phyloP scores from a whole-genome alignment of 2,113 vertebrate genomes.

The Edolisoma coerulescens region DNA sequence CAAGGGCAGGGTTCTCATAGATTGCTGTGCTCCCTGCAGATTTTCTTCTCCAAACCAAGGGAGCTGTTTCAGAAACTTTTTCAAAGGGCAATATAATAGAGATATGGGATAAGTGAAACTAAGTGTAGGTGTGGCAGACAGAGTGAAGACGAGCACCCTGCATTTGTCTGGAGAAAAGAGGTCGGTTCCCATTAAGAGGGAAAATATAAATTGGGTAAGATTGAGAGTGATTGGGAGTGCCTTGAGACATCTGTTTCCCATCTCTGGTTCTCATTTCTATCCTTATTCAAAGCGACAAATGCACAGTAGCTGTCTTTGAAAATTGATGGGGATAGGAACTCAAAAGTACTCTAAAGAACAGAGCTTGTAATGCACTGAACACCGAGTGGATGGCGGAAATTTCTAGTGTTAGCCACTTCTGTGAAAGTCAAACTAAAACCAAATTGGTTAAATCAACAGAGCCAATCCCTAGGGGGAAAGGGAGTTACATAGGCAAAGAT shows the following conservation, averaged over 20 bases:
- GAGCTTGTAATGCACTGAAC: conserved; percentile 8
- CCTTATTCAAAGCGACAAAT: conserved; percentile 64
- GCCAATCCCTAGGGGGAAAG: not conserved
- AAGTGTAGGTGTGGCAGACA: not conserved
- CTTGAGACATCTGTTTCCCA: conserved; percentile 63
- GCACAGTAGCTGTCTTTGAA: conserved; percentile 56
- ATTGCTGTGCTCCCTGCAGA: not conserved
- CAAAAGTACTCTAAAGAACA: conserved; percentile 27
- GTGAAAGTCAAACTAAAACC: conserved; percentile 48
- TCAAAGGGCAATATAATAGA: not conserved
- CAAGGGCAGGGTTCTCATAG: not conserved
- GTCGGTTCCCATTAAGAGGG: not conserved
- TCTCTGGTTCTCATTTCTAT: conserved; percentile 63
- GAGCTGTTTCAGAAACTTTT: not conserved
- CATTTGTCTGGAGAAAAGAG: not conserved
- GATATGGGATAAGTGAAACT: not conserved
- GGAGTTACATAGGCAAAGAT: conserved; percentile 4
- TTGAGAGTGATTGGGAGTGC: conserved; percentile 43
- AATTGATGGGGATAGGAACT: conserved; percentile 51
- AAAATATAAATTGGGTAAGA: conserved; percentile 40
- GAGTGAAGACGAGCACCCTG: not conserved
- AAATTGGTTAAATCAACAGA: conserved; percentile 55
- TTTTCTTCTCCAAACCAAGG: not conserved
- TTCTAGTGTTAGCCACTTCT: conserved; percentile 42
- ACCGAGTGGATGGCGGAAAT: not conserved